Evolutionary conservation across 2,888 invertebrate genomes (phyloP).

Genomic region (Philhelius pedissequus): DNA sequence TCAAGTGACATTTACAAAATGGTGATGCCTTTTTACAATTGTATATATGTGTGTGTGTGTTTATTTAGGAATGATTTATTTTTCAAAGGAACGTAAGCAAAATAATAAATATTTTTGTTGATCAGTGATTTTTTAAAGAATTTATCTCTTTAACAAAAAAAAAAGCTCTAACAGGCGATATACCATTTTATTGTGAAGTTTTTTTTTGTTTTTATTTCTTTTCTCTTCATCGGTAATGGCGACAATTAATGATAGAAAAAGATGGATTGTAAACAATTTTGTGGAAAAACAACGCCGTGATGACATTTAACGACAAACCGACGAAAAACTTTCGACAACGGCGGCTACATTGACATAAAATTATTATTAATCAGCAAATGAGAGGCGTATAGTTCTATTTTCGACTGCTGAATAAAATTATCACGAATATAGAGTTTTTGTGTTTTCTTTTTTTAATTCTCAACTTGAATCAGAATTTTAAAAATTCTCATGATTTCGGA

Average conservation of each 20-base stretch:
- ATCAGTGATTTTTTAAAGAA: not conserved
- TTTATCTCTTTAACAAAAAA: not conserved
- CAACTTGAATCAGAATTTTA: not conserved
- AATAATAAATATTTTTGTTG: constrained; percentile 31
- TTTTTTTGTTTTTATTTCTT: not conserved
- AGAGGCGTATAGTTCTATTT: constrained; percentile 35
- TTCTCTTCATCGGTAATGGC: not conserved
- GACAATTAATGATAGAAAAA: constrained; percentile 14
- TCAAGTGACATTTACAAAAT: constrained; percentile 41
- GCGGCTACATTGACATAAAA: constrained; percentile 30
- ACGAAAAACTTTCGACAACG: constrained; percentile 11
- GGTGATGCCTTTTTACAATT: constrained; percentile 41
- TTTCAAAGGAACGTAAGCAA: constrained; percentile 61
- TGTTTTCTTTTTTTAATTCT: not conserved
- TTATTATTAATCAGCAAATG: constrained; percentile 16
- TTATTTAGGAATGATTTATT: constrained; percentile 55
- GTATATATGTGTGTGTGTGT: constrained; percentile 10
- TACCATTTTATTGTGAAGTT: not conserved
- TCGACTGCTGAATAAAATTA: constrained; percentile 18
- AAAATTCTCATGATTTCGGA: not conserved
- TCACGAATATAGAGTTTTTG: constrained; percentile 5
- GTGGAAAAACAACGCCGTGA: constrained; percentile 18
- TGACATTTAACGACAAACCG: constrained; percentile 26
- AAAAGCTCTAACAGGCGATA: not conserved
- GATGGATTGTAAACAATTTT: constrained; percentile 48